Percentiles rank a stretch among this genome's conserved stretches.
Evolutionary conservation across 1,140 invertebrate species (phyloP).

Genomic region (Hycleus phaleratus): DNA sequence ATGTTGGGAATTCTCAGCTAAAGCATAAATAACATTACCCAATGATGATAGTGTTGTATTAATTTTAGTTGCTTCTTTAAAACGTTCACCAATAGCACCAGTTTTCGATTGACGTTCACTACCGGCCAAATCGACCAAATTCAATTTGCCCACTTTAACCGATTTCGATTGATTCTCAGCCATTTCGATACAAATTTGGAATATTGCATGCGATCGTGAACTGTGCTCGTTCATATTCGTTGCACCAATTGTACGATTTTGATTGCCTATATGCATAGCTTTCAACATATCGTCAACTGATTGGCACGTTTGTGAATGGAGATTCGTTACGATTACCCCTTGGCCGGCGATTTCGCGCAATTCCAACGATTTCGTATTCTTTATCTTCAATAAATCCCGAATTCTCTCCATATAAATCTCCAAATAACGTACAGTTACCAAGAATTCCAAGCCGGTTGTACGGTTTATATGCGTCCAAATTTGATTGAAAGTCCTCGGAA

Average conservation of each 20-base stretch:
- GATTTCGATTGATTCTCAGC: conserved; percentile 63
- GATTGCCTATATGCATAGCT: conserved; percentile 83
- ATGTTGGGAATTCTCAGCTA: conserved; percentile 80
- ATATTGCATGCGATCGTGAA: conserved; percentile 96
- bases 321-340: conserved; percentile 90
- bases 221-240: conserved; percentile 99
- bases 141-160: conserved; percentile 62
- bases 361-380: conserved; percentile 62
- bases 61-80: conserved; percentile 93
- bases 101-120: conserved; percentile 91
- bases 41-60: conserved; percentile 89
- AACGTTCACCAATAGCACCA: conserved; percentile 77
- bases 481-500: conserved; percentile 92
- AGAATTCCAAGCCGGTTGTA: conserved; percentile 80
- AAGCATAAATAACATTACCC: conserved; percentile 88
- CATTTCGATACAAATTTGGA: conserved; percentile 97
- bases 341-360: conserved; percentile 59
- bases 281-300: conserved; percentile 84
- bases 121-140: conserved; percentile 67
- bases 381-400: conserved; percentile 82
- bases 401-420: conserved; percentile 92
- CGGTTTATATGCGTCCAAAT: conserved; percentile 88
- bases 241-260: conserved; percentile 81
- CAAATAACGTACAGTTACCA: conserved; percentile 86
- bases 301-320: conserved; percentile 85